Evolutionary conservation across 2,888 invertebrate genomes (phyloP).

Genomic region (Cephus sareptanus): DNA sequence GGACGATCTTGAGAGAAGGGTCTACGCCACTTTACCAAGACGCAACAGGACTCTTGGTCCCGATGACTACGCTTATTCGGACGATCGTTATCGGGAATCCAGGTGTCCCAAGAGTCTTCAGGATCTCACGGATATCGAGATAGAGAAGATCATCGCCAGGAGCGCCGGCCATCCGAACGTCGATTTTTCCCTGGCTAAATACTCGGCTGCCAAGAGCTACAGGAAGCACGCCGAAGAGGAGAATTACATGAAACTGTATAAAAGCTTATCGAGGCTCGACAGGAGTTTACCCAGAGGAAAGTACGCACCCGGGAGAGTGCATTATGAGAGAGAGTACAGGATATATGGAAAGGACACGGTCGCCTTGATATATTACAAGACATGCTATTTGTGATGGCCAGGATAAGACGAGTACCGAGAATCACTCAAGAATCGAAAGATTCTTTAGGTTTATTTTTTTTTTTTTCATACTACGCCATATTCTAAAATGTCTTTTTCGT

Average conservation of each 20-base stretch:
- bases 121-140: conserved; percentile 57
- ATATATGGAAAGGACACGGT: conserved; percentile 63
- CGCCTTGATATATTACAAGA: conserved; percentile 64
- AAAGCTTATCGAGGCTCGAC: conserved; percentile 48
- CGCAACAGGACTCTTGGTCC: conserved; percentile 43
- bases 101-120: conserved; percentile 55
- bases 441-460: neutral
- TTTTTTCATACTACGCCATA: neutral
- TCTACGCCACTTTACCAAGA: conserved; percentile 52
- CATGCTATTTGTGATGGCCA: conserved; percentile 62
- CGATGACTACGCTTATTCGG: conserved; percentile 34
- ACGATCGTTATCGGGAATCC: conserved; percentile 36
- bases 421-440: neutral
- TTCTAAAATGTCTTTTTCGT: neutral
- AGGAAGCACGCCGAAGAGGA: conserved; percentile 37
- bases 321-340: conserved; percentile 62
- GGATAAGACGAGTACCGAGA: neutral
- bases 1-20: conserved; percentile 13
- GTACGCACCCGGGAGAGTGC: conserved; percentile 59
- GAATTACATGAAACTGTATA: conserved; percentile 48
- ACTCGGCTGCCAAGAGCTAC: conserved; percentile 15
- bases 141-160: conserved; percentile 54
- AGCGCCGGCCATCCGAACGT: conserved; percentile 13
- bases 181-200: neutral
- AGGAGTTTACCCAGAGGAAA: conserved; percentile 40